Conservation (phyloP, 92 coral and sea anemone species). For the Epizoanthus ramosus region DNA sequence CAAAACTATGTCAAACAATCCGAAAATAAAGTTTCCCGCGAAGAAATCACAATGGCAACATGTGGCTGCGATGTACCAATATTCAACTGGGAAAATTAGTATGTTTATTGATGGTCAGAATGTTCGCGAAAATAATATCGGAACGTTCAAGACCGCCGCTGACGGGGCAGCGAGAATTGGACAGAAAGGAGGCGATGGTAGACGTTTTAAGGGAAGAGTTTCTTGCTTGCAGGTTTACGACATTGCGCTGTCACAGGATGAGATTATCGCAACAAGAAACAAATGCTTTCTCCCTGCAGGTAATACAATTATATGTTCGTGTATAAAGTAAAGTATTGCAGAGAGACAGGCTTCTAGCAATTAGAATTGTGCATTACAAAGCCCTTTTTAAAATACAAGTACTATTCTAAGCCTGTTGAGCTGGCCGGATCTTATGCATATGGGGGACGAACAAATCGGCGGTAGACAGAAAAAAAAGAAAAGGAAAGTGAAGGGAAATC, state of each 20-base stretch:
- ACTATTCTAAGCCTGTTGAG: too few species aligned
- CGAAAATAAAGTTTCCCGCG: background rate
- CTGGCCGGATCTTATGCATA: too few species aligned
- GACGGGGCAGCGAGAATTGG: conserved; percentile 26
- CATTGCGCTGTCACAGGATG: conserved; percentile 24
- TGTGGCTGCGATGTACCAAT: conserved; percentile 18
- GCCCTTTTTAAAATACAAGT: too few species aligned
- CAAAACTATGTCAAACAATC: too few species aligned
- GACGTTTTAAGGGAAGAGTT: conserved; percentile 39
- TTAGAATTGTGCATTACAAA: too few species aligned
- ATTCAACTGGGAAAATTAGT: background rate
- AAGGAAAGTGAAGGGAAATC: too few species aligned
- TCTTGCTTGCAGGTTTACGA: conserved; percentile 34
- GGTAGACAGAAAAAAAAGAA: too few species aligned
- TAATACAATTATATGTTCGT: background rate
- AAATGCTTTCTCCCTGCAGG: conserved; percentile 14
- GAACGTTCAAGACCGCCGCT: background rate
- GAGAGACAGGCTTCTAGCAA: too few species aligned
- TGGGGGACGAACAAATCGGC: too few species aligned
- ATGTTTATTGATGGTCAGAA: conserved; percentile 19
- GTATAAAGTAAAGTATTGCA: too few species aligned
- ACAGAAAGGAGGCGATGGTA: background rate
- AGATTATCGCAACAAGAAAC: conserved; percentile 1
- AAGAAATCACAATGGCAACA: conserved; percentile 14
- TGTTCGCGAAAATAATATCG: background rate